Evolutionary conservation across 2,113 vertebrate species (phyloP).

Genomic region (Ia io): DNA sequence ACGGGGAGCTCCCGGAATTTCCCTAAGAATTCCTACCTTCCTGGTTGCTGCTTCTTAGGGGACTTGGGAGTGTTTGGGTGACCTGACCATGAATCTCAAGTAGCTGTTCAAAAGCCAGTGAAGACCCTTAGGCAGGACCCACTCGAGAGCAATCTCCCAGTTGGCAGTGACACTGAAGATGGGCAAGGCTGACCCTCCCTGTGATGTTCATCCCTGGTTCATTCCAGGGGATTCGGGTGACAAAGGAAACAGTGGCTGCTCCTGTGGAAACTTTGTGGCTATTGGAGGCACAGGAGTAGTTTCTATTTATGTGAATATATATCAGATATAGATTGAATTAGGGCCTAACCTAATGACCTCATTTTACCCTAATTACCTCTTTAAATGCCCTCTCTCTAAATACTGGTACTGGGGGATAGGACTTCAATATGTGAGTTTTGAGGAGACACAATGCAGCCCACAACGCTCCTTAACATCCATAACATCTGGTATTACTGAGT

Average conservation of each 20-base stretch:
- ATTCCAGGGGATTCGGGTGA: neutral
- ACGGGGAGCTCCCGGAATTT: neutral
- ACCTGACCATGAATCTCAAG: neutral
- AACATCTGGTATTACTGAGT: neutral
- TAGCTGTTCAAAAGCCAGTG: neutral
- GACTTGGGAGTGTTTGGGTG: neutral
- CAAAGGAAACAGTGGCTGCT: neutral
- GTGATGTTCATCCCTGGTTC: neutral
- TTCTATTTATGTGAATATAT: neutral
- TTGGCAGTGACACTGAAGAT: neutral
- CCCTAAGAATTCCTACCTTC: neutral
- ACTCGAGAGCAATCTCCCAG: neutral
- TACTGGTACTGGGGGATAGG: neutral
- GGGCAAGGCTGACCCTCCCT: too few species aligned
- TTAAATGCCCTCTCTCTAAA: neutral
- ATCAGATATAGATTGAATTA: neutral
- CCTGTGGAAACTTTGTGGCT: neutral
- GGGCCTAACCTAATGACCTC: neutral
- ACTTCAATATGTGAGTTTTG: neutral
- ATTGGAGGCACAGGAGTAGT: neutral
- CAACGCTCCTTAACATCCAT: neutral
- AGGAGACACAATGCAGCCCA: neutral
- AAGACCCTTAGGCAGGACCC: neutral
- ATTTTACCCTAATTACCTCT: neutral
- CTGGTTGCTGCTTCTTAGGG: neutral